Base-by-base conservation (phyloP, 2,113 vertebrate genomes). In the Rattus rattus region DNA sequence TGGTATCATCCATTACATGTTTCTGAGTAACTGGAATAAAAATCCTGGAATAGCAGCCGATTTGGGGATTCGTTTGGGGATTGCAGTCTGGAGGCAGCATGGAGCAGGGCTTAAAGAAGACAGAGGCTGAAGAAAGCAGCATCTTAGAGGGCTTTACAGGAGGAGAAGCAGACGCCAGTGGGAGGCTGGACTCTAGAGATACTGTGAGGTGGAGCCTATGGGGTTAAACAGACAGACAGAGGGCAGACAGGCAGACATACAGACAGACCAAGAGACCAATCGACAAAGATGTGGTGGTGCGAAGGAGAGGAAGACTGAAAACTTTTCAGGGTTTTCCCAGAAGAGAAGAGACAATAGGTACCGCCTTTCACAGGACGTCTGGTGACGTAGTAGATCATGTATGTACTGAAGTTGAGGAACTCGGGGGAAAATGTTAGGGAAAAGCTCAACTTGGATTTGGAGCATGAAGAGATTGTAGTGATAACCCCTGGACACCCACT, bases 381-480 rank as follows among this genome's bases (percentile, higher is more conserved):
- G 39, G 9, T 59, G 43, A 75, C 65, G 52, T 36, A 13, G 19
- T 8, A 54, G 80, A 59, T 69, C n/a, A 76, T 63, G 3, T 30
- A 28, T 47, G 43, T 77, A 17, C 11, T 88, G 39, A 69, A 52
- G 36, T 49, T 14, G 67, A 86, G 24, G 56, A 4, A 26, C 17
- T 79, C 61, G 7, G 26, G 61, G 12, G 7, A 33, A 43, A 65
- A 47, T 49, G 61, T 67, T 36, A 39, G n/a, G 24, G 49, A 80
- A 52, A 67, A 88, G 83, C 47, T 81, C 86, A 94, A 89, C 24
- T 87, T 70, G 72, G 36, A 88, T 12, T 81, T 47, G 86, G 83
- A 85, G 63, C 28, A 79, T 22, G 59, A 28, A 28, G 75, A 79
- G n/a, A 63, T 11, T 63, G 69, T n/a, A 63, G 39, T 24, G 9